Base-by-base conservation (phyloP, 1,140 invertebrate genomes). In the Papilio polytes region DNA sequence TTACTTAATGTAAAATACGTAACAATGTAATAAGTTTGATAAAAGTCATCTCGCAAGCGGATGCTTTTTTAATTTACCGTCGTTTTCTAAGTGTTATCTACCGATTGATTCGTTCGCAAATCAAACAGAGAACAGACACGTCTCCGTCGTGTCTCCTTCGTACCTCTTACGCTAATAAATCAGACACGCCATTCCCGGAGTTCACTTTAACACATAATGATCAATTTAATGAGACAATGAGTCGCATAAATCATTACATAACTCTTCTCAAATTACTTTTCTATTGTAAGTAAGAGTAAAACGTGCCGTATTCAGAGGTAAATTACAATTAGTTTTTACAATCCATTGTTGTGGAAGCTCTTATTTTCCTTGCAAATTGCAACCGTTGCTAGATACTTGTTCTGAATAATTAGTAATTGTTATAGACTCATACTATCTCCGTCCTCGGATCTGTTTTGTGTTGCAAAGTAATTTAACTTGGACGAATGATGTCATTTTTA, bases 251-350 rank as follows among this genome's bases (percentile, higher is more conserved):
- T 80, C 74, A 81, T 46, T 78, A 20, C 73, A 74, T 78, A 80
- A 85, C 80, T 80, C 73, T 48, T 78, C 80, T 77, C 36, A 82
- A 85, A 84, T 85, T 80, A 78, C 80, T 85, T 53, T 81, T 66
- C 82, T 46, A 83, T 83, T 73, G 59, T 53, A 48, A 85, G 77
- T 82, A 82, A 86, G 80, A 82, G 53, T 84, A 74, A 80, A 77
- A 53, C 81, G 41, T 82, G 51, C 80, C 81, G 80, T 83, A 80
- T 74, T 77, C 78, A 74, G 72, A 13, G n/a, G 66, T 51, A 79
- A 80, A 80, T 86, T 77, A 85, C 81, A 81, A 83, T 84, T 74
- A 79, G 74, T 82, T 80, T 84, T 85, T 82, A 84, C 80, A 74
- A 76, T 78, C 84, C 80, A 86, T 86, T 85, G 85, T 86, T 82